Evolutionary conservation across 2,113 vertebrate genomes (phyloP).

Genomic region (Protomyctophum bolini): DNA sequence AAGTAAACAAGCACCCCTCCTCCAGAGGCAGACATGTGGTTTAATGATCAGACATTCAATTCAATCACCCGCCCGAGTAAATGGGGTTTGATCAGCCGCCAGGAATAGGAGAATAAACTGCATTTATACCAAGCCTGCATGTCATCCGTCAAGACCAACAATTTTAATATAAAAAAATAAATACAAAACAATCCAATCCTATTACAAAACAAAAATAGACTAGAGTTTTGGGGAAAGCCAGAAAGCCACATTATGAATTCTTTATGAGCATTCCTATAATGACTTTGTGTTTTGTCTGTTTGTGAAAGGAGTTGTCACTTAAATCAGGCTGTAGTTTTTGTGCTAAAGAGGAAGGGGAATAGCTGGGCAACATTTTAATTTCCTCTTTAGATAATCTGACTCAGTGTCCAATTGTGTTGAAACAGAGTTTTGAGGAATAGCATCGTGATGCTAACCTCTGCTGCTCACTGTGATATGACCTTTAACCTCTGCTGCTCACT

Average conservation of each 20-base stretch:
- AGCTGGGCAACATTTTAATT: constrained; percentile 67
- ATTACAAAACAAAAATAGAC: constrained; percentile 62
- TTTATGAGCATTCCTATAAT: constrained; percentile 68
- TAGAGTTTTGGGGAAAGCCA: constrained; percentile 44
- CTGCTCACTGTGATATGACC: constrained; percentile 66
- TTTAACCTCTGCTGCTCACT: too few relatives aligned
- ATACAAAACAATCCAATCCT: constrained; percentile 65
- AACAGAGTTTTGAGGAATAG: constrained; percentile 65
- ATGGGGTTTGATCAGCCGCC: constrained; percentile 62
- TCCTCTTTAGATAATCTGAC: constrained; percentile 59
- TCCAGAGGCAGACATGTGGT: constrained; percentile 40
- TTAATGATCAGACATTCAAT: constrained; percentile 65
- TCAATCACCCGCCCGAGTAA: constrained; percentile 52
- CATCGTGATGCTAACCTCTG: constrained; percentile 71
- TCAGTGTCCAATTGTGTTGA: constrained; percentile 59
- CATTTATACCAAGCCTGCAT: constrained; percentile 41
- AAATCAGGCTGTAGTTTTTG: constrained; percentile 53
- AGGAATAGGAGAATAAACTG: constrained; percentile 47
- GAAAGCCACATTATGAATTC: constrained; percentile 72
- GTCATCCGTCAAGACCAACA: constrained; percentile 66
- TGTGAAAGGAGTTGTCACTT: constrained; percentile 58
- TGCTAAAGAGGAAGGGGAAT: constrained; percentile 56
- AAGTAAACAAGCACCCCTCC: constrained; percentile 39
- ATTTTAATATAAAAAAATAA: constrained; percentile 68
- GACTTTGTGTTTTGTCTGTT: constrained; percentile 58